phyloP scores from a whole-genome alignment of 2,797 vertebrate species.

The Falco cherrug region DNA sequence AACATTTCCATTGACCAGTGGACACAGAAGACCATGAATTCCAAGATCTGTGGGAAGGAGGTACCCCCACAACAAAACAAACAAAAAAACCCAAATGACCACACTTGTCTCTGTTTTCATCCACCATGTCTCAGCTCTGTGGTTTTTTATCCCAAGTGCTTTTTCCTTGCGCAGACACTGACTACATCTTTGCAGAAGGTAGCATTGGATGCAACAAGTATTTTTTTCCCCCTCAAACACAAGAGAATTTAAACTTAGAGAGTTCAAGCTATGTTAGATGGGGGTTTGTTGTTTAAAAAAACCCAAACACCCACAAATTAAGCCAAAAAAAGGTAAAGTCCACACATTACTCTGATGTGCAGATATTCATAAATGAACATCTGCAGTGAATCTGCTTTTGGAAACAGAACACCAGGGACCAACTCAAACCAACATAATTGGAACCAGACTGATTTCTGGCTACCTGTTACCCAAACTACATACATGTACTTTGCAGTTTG shows the following conservation, averaged over 20 bases:
- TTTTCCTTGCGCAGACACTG: background rate
- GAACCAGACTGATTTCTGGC: background rate
- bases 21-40: background rate
- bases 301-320: background rate
- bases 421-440: background rate
- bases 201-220: background rate
- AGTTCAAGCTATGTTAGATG: background rate
- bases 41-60: background rate
- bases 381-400: background rate
- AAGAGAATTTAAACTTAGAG: background rate
- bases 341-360: background rate
- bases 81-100: background rate
- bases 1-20: background rate
- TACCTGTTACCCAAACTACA: background rate
- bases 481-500: background rate
- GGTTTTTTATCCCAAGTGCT: background rate
- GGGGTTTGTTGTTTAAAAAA: background rate
- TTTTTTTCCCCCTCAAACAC: accelerated
- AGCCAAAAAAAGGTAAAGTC: background rate
- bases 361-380: background rate
- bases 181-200: background rate
- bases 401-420: background rate
- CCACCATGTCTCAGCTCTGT: background rate
- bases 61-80: background rate
- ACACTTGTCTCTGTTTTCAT: background rate